These are phyloP conservation scores for Agrotis puta DNA, from an alignment of 2,888 invertebrate species.

Conservation along the genomic window DNA sequence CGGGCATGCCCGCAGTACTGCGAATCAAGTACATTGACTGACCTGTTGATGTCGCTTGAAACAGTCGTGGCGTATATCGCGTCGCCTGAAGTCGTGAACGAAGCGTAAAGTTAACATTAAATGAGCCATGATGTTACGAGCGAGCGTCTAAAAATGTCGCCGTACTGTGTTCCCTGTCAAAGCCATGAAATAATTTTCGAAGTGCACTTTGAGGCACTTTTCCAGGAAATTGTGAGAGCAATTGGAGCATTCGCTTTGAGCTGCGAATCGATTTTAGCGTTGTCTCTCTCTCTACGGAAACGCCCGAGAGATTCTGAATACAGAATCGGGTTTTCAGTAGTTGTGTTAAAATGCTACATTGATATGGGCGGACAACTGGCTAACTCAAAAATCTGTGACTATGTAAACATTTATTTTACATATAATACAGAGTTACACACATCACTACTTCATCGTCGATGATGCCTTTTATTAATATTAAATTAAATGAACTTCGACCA, in stretches of 20 bases:
- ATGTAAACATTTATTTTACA: no score
- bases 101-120: constrained; percentile 15
- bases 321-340: neutral
- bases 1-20: neutral
- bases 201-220: constrained; percentile 19
- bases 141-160: neutral
- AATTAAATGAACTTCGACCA: no score
- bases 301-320: constrained; percentile 14
- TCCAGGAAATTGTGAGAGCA: constrained; percentile 23
- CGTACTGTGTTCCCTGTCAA: constrained; percentile 23
- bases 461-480: no score
- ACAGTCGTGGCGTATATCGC: neutral
- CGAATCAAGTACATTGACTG: no score
- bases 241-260: constrained; percentile 5
- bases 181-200: constrained; percentile 21
- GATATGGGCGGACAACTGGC: no score
- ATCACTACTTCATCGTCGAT: no score
- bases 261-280: constrained; percentile 35
- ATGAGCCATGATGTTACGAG: constrained; percentile 6
- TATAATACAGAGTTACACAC: no score
- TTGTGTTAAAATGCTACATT: neutral
- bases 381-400: no score
- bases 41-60: neutral
- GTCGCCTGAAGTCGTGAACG: neutral
- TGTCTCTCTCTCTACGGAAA: constrained; percentile 27